phyloP scores from a whole-genome alignment of 2,888 invertebrate genomes.

The Trichogramma dendrolimi region DNA sequence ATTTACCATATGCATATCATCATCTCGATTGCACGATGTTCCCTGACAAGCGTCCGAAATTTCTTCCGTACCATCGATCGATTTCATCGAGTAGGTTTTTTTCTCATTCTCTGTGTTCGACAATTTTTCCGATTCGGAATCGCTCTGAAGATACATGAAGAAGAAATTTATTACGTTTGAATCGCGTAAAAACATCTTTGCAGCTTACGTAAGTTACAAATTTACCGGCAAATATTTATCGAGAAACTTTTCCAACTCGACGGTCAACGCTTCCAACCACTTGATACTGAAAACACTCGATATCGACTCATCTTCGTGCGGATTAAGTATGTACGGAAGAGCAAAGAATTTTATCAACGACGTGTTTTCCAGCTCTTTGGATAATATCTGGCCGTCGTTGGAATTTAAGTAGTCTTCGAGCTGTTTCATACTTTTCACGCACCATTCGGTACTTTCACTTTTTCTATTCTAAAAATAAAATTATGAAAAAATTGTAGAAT shows the following conservation, averaged over 20 bases:
- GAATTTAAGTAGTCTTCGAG: constrained; percentile 49
- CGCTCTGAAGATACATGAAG: too few relatives aligned
- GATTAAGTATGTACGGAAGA: constrained; percentile 57
- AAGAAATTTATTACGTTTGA: too few relatives aligned
- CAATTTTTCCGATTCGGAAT: too few relatives aligned
- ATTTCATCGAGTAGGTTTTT: background rate
- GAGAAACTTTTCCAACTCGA: constrained; percentile 32
- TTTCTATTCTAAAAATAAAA: constrained; percentile 17
- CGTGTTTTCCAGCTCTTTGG: constrained; percentile 54
- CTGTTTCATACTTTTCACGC: constrained; percentile 41
- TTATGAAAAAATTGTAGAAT: background rate
- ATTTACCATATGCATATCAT: constrained; percentile 35
- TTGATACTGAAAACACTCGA: constrained; percentile 52
- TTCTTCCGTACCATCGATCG: background rate
- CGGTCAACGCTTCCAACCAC: constrained; percentile 34
- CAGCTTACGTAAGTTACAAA: background rate
- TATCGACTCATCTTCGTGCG: constrained; percentile 55
- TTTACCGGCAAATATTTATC: constrained; percentile 29
- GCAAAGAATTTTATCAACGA: constrained; percentile 58
- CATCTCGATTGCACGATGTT: constrained; percentile 32
- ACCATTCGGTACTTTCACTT: constrained; percentile 15
- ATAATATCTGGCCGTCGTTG: constrained; percentile 53
- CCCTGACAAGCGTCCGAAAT: constrained; percentile 9
- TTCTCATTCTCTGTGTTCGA: too few relatives aligned
- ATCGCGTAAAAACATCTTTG: background rate